Evolutionary conservation across 2,797 vertebrate genomes (phyloP).

Genomic region (Hippopotamyrus pictus): DNA sequence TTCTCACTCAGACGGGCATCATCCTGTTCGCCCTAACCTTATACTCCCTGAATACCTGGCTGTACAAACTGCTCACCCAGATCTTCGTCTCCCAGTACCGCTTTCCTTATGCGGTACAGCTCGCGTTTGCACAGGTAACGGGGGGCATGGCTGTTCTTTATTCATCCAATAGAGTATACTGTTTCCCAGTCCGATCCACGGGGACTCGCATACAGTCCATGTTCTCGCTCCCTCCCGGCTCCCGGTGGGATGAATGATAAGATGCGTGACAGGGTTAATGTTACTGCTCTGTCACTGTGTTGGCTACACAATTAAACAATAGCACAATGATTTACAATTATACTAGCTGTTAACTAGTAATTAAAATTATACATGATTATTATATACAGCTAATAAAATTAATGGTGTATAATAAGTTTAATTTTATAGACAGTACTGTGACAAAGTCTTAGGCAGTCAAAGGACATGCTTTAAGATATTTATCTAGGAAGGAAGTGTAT

Average conservation of each 20-base stretch:
- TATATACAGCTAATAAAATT: neutral
- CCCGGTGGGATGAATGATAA: neutral
- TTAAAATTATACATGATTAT: neutral
- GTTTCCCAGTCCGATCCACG: neutral
- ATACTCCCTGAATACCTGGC: constrained; percentile 52
- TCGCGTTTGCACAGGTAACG: constrained; percentile 64
- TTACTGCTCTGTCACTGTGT: neutral
- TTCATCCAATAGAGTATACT: neutral
- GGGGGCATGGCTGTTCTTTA: neutral
- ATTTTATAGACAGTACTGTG: neutral
- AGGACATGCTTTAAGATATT: neutral
- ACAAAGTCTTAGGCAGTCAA: neutral
- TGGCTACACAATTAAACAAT: neutral
- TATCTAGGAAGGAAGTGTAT: neutral
- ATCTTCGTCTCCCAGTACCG: constrained; percentile 70
- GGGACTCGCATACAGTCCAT: neutral
- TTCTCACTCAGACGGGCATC: constrained; percentile 29
- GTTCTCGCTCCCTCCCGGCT: neutral
- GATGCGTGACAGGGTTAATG: neutral
- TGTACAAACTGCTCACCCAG: constrained; percentile 54
- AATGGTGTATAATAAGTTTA: neutral
- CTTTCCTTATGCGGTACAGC: constrained; percentile 54
- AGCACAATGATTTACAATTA: neutral
- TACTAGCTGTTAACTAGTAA: neutral
- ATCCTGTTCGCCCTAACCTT: constrained; percentile 40